A percentile compares a stretch with the other conserved stretches of the same genome.
phyloP scores from a whole-genome alignment of 2,888 invertebrate species.

The Sthenelais limicola region DNA sequence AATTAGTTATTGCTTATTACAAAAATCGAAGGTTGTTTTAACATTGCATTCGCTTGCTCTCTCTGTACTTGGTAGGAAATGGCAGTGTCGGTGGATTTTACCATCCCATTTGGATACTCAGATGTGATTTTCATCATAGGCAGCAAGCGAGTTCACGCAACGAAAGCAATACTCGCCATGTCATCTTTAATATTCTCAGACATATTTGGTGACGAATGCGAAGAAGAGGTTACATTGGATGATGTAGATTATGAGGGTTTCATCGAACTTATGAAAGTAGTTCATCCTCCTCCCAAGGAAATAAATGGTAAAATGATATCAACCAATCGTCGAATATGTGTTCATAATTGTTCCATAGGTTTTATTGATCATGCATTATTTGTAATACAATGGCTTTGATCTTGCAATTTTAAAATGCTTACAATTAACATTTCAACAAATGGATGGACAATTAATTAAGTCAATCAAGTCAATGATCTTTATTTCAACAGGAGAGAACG shows the following conservation, averaged over 20 bases:
- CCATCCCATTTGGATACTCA: conserved; percentile 28
- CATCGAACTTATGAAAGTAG: conserved; percentile 17
- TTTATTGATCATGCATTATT: too few relatives aligned
- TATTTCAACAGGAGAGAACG: conserved; percentile 7
- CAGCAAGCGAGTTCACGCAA: conserved; percentile 11
- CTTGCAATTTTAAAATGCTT: too few relatives aligned
- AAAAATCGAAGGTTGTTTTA: too few relatives aligned
- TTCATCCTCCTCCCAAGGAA: conserved; percentile 16
- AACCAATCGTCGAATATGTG: too few relatives aligned
- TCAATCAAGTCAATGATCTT: too few relatives aligned
- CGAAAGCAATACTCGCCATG: conserved; percentile 3
- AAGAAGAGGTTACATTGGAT: conserved; percentile 9
- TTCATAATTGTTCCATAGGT: too few relatives aligned
- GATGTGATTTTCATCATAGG: conserved; percentile 16
- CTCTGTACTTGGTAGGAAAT: too few relatives aligned
- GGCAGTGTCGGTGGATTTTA: conserved; percentile 3
- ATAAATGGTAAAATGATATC: conserved; percentile 12
- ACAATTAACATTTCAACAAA: too few relatives aligned
- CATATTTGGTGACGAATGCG: conserved; percentile 11
- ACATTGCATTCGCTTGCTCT: too few relatives aligned
- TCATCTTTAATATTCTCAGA: conserved; percentile 14
- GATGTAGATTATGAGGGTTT: conserved; percentile 17
- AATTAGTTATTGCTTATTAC: too few relatives aligned
- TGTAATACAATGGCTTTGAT: too few relatives aligned
- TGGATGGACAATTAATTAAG: too few relatives aligned